These are phyloP conservation scores for Phorcus lineatus DNA, from an alignment of 2,888 invertebrate species.

Conservation along the genomic window DNA sequence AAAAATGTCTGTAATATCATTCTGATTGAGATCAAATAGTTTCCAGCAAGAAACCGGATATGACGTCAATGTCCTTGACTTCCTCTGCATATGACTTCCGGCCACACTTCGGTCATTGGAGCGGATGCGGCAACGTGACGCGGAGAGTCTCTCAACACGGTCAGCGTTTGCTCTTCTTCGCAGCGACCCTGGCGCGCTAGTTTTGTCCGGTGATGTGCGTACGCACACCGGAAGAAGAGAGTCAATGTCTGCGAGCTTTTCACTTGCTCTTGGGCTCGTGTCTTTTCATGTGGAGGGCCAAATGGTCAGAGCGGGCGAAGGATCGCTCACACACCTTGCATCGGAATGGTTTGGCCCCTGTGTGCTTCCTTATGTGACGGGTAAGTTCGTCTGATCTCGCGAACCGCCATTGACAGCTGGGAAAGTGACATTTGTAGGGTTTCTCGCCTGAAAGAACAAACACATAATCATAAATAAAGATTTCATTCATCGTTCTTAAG, in stretches of 20 bases:
- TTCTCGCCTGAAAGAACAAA: constrained; percentile 77
- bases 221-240: constrained; percentile 15
- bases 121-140: not conserved
- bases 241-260: constrained; percentile 19
- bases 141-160: not conserved
- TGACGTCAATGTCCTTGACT: constrained; percentile 11
- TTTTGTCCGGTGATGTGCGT: not conserved
- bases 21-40: constrained; percentile 9
- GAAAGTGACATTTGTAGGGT: constrained; percentile 79
- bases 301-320: constrained; percentile 80
- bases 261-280: constrained; percentile 84
- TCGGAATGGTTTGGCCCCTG: constrained; percentile 80
- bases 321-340: constrained; percentile 79
- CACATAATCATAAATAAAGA: not conserved
- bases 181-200: not conserved
- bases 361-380: constrained; percentile 80
- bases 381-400: constrained; percentile 80
- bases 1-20: constrained; percentile 16
- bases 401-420: constrained; percentile 79
- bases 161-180: not conserved
- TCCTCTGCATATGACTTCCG: constrained; percentile 19
- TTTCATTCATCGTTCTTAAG: not conserved
- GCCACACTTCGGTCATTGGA: constrained; percentile 1
- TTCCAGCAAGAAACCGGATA: constrained; percentile 17
- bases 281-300: constrained; percentile 80